Evolutionary conservation across 2,113 vertebrate genomes (phyloP).

Genomic region (Arothron firmamentum): DNA sequence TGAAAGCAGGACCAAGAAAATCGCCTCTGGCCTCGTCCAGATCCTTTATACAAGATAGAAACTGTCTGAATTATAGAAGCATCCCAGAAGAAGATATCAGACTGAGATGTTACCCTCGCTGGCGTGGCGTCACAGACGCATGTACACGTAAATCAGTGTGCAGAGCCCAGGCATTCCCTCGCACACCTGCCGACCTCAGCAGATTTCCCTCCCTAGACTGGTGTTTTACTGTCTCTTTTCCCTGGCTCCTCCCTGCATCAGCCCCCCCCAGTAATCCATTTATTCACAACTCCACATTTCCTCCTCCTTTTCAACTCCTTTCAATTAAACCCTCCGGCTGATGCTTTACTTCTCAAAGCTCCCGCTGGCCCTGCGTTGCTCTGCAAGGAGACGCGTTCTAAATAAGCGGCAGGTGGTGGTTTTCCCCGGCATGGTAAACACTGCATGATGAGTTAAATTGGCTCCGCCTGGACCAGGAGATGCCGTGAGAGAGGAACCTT

Average conservation of each 20-base stretch:
- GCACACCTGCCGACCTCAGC: background rate
- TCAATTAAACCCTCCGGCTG: constrained; percentile 46
- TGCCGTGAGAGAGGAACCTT: constrained; percentile 10
- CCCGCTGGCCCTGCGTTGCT: constrained; percentile 9
- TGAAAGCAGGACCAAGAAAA: too few species aligned
- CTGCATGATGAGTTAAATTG: constrained; percentile 49
- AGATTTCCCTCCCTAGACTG: constrained; percentile 11
- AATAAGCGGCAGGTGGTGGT: constrained; percentile 45
- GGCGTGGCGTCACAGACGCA: background rate
- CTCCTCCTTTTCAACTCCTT: constrained; percentile 27
- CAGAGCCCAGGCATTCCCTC: background rate
- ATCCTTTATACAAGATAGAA: too few species aligned
- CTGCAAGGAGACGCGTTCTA: constrained; percentile 28
- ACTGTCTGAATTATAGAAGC: too few species aligned
- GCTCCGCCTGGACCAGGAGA: constrained; percentile 9
- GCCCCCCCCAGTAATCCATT: constrained; percentile 14
- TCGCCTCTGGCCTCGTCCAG: too few species aligned
- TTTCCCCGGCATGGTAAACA: constrained; percentile 44
- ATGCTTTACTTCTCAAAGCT: constrained; percentile 42
- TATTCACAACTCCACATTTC: constrained; percentile 14
- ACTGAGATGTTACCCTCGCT: background rate
- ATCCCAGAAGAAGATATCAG: too few species aligned
- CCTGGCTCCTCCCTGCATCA: constrained; percentile 12
- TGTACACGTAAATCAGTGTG: background rate
- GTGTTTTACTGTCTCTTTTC: constrained; percentile 23